These are phyloP conservation scores for Clusia tigrina DNA, from an alignment of 2,888 invertebrate species.

Conservation along the genomic window DNA sequence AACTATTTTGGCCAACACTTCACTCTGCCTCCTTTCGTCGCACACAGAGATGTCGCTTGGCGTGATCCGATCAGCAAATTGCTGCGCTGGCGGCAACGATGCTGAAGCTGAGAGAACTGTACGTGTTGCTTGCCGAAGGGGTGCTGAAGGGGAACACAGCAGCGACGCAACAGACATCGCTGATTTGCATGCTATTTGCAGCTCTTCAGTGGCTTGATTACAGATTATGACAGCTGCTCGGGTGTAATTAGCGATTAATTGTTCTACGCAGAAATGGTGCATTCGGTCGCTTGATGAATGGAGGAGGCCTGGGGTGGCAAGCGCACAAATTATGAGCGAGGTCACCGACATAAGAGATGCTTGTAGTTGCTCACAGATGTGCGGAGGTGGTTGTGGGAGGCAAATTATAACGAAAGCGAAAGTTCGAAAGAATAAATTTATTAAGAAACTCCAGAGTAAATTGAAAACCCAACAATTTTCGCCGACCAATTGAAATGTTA, in stretches of 20 bases:
- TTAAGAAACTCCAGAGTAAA: not conserved
- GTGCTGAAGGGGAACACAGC: constrained; percentile 16
- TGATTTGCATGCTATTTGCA: constrained; percentile 45
- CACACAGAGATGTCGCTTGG: constrained; percentile 47
- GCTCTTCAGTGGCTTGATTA: constrained; percentile 44
- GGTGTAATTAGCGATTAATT: constrained; percentile 63
- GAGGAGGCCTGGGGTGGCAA: too few species aligned
- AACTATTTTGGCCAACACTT: not conserved
- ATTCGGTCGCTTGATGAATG: too few species aligned
- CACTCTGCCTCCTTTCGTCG: constrained; percentile 29
- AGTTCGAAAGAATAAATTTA: not conserved
- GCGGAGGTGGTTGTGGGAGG: too few species aligned
- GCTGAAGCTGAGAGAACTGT: constrained; percentile 35
- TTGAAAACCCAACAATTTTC: not conserved
- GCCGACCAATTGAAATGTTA: constrained; percentile 25
- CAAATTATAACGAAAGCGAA: too few species aligned
- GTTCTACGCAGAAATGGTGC: constrained; percentile 56
- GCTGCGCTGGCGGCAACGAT: constrained; percentile 17
- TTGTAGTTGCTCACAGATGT: too few species aligned
- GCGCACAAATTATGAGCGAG: too few species aligned
- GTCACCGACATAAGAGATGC: too few species aligned
- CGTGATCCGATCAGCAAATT: constrained; percentile 56
- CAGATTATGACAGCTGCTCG: constrained; percentile 60
- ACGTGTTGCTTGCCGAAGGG: constrained; percentile 21
- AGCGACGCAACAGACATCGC: constrained; percentile 30